Evolutionary conservation across 2,113 vertebrate genomes (phyloP).

Genomic region (Beaufortia kweichowensis): DNA sequence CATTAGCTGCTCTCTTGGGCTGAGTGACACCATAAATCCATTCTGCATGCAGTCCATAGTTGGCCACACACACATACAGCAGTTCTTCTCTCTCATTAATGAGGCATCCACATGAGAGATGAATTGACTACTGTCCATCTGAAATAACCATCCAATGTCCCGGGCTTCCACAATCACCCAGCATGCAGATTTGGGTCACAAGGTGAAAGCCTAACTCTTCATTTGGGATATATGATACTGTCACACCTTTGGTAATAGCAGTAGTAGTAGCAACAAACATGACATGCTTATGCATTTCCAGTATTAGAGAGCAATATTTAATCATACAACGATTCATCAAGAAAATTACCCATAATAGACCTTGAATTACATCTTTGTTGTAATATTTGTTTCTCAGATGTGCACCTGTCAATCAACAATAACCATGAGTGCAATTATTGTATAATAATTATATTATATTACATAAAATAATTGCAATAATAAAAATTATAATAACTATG

Average conservation of each 20-base stretch:
- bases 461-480: not conserved
- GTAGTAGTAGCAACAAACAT: conserved; percentile 67
- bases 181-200: conserved; percentile 81
- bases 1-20: conserved; percentile 93
- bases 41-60: conserved; percentile 83
- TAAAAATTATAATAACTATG: no score
- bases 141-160: conserved; percentile 65
- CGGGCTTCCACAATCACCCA: conserved; percentile 83
- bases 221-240: conserved; percentile 70
- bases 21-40: conserved; percentile 99
- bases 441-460: not conserved
- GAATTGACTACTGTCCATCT: conserved; percentile 94
- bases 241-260: conserved; percentile 57
- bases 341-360: not conserved
- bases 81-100: conserved; percentile 80
- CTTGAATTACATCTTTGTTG: not conserved
- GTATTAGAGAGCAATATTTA: not conserved
- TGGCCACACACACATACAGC: conserved; percentile 59
- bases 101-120: conserved; percentile 97
- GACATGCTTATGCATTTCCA: not conserved
- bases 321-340: not conserved
- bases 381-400: not conserved
- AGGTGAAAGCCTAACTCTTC: conserved; percentile 68
- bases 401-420: not conserved
- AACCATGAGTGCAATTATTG: not conserved